Conservation (phyloP, 2,888 invertebrate genomes). For the Ophion ellenae region DNA sequence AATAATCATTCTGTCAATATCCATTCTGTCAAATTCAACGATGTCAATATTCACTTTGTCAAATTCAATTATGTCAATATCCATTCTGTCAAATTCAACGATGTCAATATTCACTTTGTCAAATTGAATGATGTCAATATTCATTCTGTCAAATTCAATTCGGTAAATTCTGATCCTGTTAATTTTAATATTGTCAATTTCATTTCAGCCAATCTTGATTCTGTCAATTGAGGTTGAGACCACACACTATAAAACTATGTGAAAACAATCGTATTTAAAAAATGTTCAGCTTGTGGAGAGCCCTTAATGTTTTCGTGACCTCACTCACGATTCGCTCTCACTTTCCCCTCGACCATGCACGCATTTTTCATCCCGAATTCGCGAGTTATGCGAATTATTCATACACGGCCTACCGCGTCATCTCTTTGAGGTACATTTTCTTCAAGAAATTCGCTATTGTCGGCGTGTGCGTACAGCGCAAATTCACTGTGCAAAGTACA, state of each 20-base stretch:
- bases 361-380: neutral
- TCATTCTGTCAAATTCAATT: neutral
- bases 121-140: neutral
- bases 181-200: neutral
- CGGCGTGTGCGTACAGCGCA: neutral
- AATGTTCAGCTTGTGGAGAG: neutral
- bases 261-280: neutral
- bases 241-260: no score
- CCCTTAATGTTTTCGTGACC: neutral
- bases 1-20: no score
- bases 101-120: neutral
- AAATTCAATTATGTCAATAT: neutral
- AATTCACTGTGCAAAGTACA: constrained; percentile 16
- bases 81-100: neutral
- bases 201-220: neutral
- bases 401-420: neutral
- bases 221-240: no score
- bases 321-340: neutral
- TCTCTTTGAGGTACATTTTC: neutral
- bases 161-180: neutral
- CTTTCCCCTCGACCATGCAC: neutral
- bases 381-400: neutral
- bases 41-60: neutral
- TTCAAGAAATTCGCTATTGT: neutral
- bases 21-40: no score